phyloP scores from a whole-genome alignment of 2,888 invertebrate genomes.

The Hyposoter didymator region DNA sequence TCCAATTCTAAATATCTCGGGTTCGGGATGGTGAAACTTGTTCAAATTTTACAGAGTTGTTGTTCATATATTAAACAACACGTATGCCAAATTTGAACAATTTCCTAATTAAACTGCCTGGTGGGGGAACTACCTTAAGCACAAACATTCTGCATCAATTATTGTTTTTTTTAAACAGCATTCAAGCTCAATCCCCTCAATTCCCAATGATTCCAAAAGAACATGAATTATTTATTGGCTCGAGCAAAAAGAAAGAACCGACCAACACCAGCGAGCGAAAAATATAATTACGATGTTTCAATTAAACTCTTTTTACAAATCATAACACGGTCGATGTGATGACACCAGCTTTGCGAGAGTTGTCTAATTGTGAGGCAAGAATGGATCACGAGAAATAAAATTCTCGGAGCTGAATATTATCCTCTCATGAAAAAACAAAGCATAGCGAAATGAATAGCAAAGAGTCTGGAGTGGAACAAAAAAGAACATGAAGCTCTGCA shows the following conservation, averaged over 20 bases:
- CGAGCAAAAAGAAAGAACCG: neutral
- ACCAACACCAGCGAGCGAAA: neutral
- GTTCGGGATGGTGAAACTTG: too few relatives aligned
- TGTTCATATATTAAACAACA: too few relatives aligned
- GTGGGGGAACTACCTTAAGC: too few relatives aligned
- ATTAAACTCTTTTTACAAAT: neutral
- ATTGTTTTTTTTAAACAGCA: neutral
- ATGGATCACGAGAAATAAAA: conserved; percentile 12
- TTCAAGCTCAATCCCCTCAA: too few relatives aligned
- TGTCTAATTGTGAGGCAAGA: neutral
- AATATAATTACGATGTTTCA: neutral
- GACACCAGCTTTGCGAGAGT: neutral
- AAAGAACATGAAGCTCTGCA: conserved; percentile 39
- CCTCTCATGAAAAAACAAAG: neutral
- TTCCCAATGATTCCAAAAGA: neutral
- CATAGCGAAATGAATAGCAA: neutral
- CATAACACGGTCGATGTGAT: neutral
- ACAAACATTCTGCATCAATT: neutral
- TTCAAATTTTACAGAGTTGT: too few relatives aligned
- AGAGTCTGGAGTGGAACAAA: neutral
- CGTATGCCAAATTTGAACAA: too few relatives aligned
- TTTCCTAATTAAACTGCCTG: too few relatives aligned
- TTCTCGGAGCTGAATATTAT: conserved; percentile 14
- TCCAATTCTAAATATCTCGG: too few relatives aligned
- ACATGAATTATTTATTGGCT: neutral